Evolutionary conservation across 2,888 invertebrate genomes (phyloP).

Genomic region (Rhodophaea formosa): DNA sequence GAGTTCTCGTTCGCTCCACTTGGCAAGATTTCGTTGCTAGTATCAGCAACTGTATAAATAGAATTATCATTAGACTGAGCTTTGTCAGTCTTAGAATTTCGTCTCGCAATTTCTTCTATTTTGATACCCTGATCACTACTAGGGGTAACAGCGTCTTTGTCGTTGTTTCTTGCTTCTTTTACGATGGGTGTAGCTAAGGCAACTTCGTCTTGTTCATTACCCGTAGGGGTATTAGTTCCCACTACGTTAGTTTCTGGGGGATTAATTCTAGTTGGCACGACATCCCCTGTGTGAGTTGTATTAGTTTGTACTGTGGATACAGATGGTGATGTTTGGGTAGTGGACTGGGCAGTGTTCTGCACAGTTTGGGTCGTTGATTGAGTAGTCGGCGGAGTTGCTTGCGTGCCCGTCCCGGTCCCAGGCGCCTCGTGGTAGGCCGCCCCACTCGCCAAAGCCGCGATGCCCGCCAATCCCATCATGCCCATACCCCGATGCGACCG

Average conservation of each 20-base stretch:
- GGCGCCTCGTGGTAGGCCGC: constrained; percentile 71
- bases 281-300: constrained; percentile 69
- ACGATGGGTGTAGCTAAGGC: constrained; percentile 31
- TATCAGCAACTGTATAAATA: constrained; percentile 30
- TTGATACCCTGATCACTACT: constrained; percentile 45
- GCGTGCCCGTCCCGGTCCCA: constrained; percentile 69
- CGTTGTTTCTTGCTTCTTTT: constrained; percentile 33
- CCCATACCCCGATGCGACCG: constrained; percentile 82
- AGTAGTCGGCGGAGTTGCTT: constrained; percentile 66
- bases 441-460: constrained; percentile 74
- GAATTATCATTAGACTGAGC: constrained; percentile 40
- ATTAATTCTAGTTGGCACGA: constrained; percentile 41
- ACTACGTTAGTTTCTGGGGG: constrained; percentile 49
- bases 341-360: constrained; percentile 73
- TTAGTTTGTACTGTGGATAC: constrained; percentile 73
- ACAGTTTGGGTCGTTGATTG: constrained; percentile 76
- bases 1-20: constrained; percentile 36
- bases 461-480: constrained; percentile 70
- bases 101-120: constrained; percentile 65
- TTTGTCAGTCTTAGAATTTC: constrained; percentile 44
- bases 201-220: constrained; percentile 41
- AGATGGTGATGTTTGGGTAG: constrained; percentile 71
- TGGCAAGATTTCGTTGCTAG: constrained; percentile 33
- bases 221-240: constrained; percentile 47
- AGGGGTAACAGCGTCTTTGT: constrained; percentile 41